phyloP scores from a whole-genome alignment of 1,140 invertebrate species.

The Caenorhabditis briggsae region DNA sequence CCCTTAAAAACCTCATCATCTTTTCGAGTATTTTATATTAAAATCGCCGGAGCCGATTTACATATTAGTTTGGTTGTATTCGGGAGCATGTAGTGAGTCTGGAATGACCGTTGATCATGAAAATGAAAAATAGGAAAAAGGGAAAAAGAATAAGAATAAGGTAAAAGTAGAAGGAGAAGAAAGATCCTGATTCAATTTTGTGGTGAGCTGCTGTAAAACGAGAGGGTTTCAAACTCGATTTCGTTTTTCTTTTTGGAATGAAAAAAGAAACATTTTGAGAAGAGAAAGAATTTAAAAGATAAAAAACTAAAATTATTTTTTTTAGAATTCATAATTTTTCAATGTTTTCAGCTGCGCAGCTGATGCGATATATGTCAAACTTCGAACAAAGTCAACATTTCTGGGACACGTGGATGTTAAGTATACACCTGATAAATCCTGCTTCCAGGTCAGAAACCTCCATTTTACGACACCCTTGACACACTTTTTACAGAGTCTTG shows the following conservation, averaged over 20 bases:
- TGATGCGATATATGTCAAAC: constrained; percentile 60
- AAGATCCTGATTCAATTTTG: constrained; percentile 34
- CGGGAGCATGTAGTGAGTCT: neutral
- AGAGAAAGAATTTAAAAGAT: neutral
- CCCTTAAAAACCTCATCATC: constrained; percentile 50
- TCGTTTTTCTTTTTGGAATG: constrained; percentile 12
- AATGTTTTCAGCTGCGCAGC: constrained; percentile 59
- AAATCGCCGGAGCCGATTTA: constrained; percentile 35
- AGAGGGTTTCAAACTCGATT: constrained; percentile 44
- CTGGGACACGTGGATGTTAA: constrained; percentile 57
- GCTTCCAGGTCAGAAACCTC: constrained; percentile 40
- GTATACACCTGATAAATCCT: constrained; percentile 43
- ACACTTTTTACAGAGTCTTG: constrained; percentile 40
- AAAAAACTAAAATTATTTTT: too few relatives aligned
- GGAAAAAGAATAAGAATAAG: constrained; percentile 10
- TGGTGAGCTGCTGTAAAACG: neutral
- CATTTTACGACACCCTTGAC: constrained; percentile 8
- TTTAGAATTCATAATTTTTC: neutral
- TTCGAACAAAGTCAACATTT: constrained; percentile 58
- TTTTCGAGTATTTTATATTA: constrained; percentile 54
- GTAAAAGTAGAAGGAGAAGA: neutral
- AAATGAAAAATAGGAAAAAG: neutral
- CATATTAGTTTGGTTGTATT: constrained; percentile 37
- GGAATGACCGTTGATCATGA: constrained; percentile 32
- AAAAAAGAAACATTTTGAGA: neutral